Base-by-base conservation (phyloP, 2,888 invertebrate genomes). In the Leptogaster cylindrica region DNA sequence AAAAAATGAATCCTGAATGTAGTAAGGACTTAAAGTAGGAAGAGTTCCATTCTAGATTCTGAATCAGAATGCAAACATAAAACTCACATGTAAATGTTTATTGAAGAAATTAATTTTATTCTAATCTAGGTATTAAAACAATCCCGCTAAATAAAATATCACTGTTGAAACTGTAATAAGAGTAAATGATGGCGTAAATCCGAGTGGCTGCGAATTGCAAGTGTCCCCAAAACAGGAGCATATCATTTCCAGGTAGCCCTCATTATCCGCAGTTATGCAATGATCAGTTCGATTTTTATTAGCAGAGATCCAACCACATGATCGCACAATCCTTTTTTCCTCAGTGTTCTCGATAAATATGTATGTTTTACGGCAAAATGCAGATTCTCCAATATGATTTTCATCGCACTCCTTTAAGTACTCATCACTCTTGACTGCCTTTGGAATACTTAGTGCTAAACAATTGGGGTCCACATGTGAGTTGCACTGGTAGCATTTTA, bases 401-500 rank as follows among this genome's bases (percentile, higher is more conserved):
- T 79, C 78, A 0, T 79, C 75, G 46, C 84, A 84, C 36, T 85
- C 85, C 65, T 76, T 76, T 27, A 85, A 81, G 14, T 77, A 82
- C 72, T 83, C 83, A 10, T 86, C 74, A 33, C 77, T 76, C 44
- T 74, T 74, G 5, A 73, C 75, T 10, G 76, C 84, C 2, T 83
- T 84, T 68, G 85, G 84, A 48, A 82, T 79, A 44, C 73, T 65
- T 73, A 88, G 83, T 70, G 84, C 84, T 23, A 82, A 80, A 76
- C 91, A 92, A 78, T 87, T 87, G 8, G 85, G 84, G 78, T 91
- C 86, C 74, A 86, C 84, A 58, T 82, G 83, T 36, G 91, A 90
- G 78, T 88, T 91, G 80, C 92, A 92, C 71, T 89, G 88, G 79
- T 87, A 90, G 76, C 92, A 92, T 50, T 83, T 82, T 71, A 89